Base-by-base conservation (phyloP, 2,888 invertebrate species). In the Yponomeuta sedellus region DNA sequence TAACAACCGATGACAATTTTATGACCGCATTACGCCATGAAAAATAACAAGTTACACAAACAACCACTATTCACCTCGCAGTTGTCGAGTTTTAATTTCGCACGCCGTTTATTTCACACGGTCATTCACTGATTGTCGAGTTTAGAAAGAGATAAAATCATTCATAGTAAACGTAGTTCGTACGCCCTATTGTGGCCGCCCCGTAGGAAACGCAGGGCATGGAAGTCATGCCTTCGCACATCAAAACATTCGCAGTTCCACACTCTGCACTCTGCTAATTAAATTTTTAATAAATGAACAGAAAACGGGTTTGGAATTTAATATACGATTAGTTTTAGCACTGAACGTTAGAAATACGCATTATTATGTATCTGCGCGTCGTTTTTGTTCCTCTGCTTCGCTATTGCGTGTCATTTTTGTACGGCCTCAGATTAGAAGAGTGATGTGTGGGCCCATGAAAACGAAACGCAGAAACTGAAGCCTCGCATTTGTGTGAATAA, bases 101-200 rank as follows among this genome's bases (percentile, higher is more conserved):
- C 88, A 88, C 88, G 85, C 86, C 52, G 65, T 66, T 64, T 86
- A 80, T 86, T 89, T 87, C 88, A 88, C 89, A 88, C 89, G 81
- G 88, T 89, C 90, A 90, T 90, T 90, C 90, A 90, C 88, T 88
- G 88, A 86, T 83, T 88, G 87, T 84, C 78, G 76, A 86, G 85
- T 89, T 87, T 88, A 90, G 90, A 91, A 89, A 89, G 90, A 91
- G 90, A 91, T 90, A 88, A 90, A 90, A 89, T 90, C 90, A 91
- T 90, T 91, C 90, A 90, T 90, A 90, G 88, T 89, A 89, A 89
- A 89, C 90, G 91, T 90, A 90, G 88, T 88, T 78, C 77, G 78
- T 81, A 88, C 89, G 88, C 88, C 88, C 90, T 88, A 88, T 39
- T 57, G 66, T 59, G 34, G 58, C 4, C 56, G 56, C 59, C 28